Evolutionary conservation across 2,113 vertebrate genomes (phyloP).

Genomic region (Scophthalmus maximus): DNA sequence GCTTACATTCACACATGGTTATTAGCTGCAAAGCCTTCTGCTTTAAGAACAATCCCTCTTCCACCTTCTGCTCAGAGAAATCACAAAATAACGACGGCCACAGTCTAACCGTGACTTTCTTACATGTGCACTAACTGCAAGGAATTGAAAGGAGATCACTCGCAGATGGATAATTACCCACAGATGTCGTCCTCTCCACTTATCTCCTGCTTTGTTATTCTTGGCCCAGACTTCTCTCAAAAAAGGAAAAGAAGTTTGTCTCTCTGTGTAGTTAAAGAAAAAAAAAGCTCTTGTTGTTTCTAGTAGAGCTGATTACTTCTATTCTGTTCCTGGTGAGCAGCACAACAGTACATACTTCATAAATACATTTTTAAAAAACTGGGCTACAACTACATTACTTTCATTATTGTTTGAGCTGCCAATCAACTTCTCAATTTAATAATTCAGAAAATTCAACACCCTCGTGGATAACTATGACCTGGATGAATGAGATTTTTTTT

Average conservation of each 20-base stretch:
- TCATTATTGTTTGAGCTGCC: too few species aligned
- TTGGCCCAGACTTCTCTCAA: conserved; percentile 41
- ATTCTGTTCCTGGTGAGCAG: background rate
- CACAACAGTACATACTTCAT: too few species aligned
- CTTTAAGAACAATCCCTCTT: conserved; percentile 56
- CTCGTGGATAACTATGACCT: too few species aligned
- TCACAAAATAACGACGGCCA: conserved; percentile 48
- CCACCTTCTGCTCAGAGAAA: conserved; percentile 69
- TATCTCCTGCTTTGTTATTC: conserved; percentile 54
- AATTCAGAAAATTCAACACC: too few species aligned
- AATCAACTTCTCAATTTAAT: too few species aligned
- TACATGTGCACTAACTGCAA: conserved; percentile 55
- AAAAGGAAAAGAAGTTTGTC: conserved; percentile 32
- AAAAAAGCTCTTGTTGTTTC: conserved; percentile 16
- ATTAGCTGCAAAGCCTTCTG: conserved; percentile 70
- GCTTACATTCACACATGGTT: conserved; percentile 69
- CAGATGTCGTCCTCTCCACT: conserved; percentile 59
- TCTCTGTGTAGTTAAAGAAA: conserved; percentile 30
- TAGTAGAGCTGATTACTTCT: background rate
- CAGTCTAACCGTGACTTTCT: conserved; percentile 62
- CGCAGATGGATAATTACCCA: conserved; percentile 65
- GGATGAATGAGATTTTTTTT: too few species aligned
- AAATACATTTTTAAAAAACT: background rate
- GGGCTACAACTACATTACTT: too few species aligned
- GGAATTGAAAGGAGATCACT: conserved; percentile 62